Evolutionary conservation across 2,888 invertebrate species (phyloP), one percentile per base, ranked within the genome.

Genomic region (Hartigia nigra): DNA sequence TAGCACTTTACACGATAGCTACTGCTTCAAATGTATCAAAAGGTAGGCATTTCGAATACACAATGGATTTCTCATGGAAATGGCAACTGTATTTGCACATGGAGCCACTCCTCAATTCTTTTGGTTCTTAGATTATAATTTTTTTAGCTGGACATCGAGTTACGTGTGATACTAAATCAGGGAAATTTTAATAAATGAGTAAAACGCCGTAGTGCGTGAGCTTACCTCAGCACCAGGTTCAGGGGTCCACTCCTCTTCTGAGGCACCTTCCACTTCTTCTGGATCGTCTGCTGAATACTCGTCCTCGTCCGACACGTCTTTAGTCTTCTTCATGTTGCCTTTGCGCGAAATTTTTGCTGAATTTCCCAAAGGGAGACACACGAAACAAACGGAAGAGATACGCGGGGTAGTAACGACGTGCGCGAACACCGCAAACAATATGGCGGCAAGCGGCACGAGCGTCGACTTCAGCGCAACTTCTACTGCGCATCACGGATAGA

Each of bases 181-280:
- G 39, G 23, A 23, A 0, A 23, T 55, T 55, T 55, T 55, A 55
- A 55, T 55, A 55, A 55, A 55, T 14, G 75, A 79, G 31, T 76
- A n/a, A 70, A 79, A 80, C 77, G 72, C 34, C 69, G 76, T 77
- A 81, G 80, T 85, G 84, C 83, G 84, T 84, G 83, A 83, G 79
- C 83, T 85, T 83, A 91, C 91, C 87, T 91, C 91, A 69, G 88
- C 85, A 81, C 87, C 89, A 78, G 89, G 85, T 79, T 87, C 90
- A 35, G 92, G 91, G 74, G 88, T 89, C 92, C 92, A 92, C 76
- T 92, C 92, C 81, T 92, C 91, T 79, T 92, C 92, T n/a, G 91
- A 92, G 69, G 88, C 90, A 82, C 90, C 92, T 86, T 89, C 90
- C 70, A 92, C 89, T 85, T 92, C 92, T 79, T 92, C 92, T 1